Evolutionary conservation across 2,797 vertebrate species (phyloP).

Genomic region (Gallirallus australis): DNA sequence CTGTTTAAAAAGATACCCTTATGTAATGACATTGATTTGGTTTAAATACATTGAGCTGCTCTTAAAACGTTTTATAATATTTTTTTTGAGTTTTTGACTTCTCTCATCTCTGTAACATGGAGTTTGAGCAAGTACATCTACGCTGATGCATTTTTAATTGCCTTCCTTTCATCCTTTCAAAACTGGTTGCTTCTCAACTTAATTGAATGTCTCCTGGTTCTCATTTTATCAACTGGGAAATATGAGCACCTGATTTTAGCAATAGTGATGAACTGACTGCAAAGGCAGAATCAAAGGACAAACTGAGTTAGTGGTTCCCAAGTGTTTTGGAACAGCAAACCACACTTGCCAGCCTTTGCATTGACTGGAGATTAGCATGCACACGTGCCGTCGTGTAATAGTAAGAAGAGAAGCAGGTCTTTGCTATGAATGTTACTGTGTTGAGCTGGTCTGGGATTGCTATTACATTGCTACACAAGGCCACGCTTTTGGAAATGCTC

Average conservation of each 20-base stretch:
- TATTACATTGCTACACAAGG: neutral
- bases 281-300: neutral
- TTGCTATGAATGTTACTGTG: neutral
- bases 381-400: accelerated
- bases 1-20: neutral
- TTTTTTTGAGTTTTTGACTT: neutral
- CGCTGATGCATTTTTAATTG: conserved; percentile 15
- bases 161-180: conserved; percentile 26
- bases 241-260: neutral
- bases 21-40: neutral
- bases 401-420: neutral
- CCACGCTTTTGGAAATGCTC: neutral
- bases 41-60: neutral
- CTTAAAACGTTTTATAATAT: neutral
- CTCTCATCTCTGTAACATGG: neutral
- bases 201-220: neutral
- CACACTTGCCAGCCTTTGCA: neutral
- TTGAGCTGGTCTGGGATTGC: neutral
- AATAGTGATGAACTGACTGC: neutral
- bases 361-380: neutral
- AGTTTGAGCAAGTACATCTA: neutral
- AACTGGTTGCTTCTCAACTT: neutral
- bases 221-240: neutral
- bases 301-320: neutral
- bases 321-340: neutral